Conservation (phyloP, 2,888 invertebrate genomes). For the Isotomurus palustris region DNA sequence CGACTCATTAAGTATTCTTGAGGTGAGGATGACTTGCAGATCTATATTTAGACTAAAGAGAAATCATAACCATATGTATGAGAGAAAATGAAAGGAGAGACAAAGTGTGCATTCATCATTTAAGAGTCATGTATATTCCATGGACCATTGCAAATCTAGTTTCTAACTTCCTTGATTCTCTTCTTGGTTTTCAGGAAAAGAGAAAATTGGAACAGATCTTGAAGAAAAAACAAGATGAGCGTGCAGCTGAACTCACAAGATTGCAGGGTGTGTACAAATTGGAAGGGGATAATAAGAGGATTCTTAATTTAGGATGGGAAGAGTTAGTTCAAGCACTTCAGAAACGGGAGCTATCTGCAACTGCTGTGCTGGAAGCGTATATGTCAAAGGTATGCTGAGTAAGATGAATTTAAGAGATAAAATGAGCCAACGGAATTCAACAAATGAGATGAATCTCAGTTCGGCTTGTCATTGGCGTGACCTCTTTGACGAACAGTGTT, state of each 20-base stretch:
- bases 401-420: too few relatives aligned
- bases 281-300: conserved; percentile 29
- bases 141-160: too few relatives aligned
- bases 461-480: too few relatives aligned
- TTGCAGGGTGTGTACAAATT: conserved; percentile 13
- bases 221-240: conserved; percentile 34
- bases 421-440: too few relatives aligned
- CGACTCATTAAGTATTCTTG: not conserved
- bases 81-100: too few relatives aligned
- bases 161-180: too few relatives aligned
- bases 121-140: too few relatives aligned
- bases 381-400: conserved; percentile 35
- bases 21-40: not conserved
- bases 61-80: too few relatives aligned
- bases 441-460: too few relatives aligned
- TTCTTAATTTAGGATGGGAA: conserved; percentile 38
- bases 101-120: too few relatives aligned
- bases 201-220: conserved; percentile 25
- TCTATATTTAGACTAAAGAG: not conserved
- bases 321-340: conserved; percentile 39
- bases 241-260: conserved; percentile 28
- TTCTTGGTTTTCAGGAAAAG: conserved; percentile 25
- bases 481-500: too few relatives aligned
- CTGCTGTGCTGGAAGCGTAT: conserved; percentile 42
- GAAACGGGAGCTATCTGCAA: conserved; percentile 34